Percentiles rank a stretch among this genome's conserved stretches.
Evolutionary conservation across 2,113 vertebrate genomes (phyloP).

Genomic region (Syrmaticus mikado): DNA sequence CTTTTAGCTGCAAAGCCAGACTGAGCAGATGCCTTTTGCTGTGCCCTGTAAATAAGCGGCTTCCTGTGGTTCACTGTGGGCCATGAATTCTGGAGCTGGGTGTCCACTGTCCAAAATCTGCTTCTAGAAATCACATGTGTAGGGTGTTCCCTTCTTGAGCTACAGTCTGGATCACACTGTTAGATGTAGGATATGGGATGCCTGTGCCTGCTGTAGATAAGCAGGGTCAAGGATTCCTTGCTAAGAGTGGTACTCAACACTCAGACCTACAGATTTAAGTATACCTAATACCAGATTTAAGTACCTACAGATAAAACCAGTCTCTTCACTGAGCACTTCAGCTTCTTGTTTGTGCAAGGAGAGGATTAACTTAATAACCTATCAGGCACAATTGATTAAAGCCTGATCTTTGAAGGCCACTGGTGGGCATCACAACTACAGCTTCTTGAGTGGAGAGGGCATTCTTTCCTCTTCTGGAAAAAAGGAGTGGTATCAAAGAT

Average conservation of each 20-base stretch:
- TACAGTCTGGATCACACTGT: background rate
- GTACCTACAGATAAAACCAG: fast-evolving
- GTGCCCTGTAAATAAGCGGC: slow-evolving; percentile 54
- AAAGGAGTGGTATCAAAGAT: background rate
- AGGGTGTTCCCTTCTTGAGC: background rate
- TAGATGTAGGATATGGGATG: background rate
- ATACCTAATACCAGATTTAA: background rate
- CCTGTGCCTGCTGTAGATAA: background rate
- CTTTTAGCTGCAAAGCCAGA: slow-evolving; percentile 40
- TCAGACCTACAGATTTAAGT: background rate
- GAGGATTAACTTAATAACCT: slow-evolving; percentile 38
- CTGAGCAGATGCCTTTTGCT: slow-evolving; percentile 46
- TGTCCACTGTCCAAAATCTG: background rate
- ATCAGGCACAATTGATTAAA: slow-evolving; percentile 1
- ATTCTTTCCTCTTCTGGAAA: background rate
- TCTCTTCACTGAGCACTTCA: background rate
- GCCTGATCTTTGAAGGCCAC: background rate
- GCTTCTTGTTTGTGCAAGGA: background rate
- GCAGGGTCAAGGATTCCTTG: slow-evolving; percentile 17
- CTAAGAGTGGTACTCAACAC: background rate
- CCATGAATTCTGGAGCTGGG: background rate
- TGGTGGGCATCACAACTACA: background rate
- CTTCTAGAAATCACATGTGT: background rate
- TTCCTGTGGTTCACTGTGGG: background rate
- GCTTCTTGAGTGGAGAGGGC: background rate